Conservation (phyloP, 2,888 invertebrate species). For the Rhamnusium bicolor region DNA sequence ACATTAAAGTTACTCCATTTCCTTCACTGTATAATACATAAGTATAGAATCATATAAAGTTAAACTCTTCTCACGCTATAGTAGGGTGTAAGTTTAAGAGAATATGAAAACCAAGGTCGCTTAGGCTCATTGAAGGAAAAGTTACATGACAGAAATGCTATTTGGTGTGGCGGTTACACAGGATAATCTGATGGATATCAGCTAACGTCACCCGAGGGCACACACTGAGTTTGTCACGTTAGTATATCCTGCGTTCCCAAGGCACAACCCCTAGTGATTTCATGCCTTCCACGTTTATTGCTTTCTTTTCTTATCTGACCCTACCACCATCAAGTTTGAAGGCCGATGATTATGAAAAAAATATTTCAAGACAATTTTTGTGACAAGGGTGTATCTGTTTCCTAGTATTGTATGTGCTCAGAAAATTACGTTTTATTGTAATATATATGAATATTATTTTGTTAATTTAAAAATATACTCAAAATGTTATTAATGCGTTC, state of each 20-base stretch:
- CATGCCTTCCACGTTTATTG: conserved; percentile 37
- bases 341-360: conserved; percentile 22
- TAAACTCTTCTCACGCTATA: neutral
- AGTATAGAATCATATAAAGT: neutral
- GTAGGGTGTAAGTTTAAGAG: neutral
- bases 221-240: conserved; percentile 35
- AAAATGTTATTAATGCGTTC: too few relatives aligned
- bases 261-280: conserved; percentile 38
- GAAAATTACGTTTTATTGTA: neutral
- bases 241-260: conserved; percentile 30
- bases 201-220: conserved; percentile 36
- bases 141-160: conserved; percentile 39
- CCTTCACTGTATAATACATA: neutral
- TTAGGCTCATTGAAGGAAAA: conserved; percentile 30
- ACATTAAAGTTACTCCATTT: neutral
- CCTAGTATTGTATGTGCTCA: neutral
- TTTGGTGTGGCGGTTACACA: conserved; percentile 36
- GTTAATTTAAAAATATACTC: too few relatives aligned
- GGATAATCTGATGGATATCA: conserved; percentile 43
- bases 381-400: neutral
- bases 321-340: conserved; percentile 10
- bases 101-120: conserved; percentile 25
- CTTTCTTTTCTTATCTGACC: conserved; percentile 40
- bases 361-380: neutral
- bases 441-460: too few relatives aligned